Base-by-base conservation (phyloP, 2,113 vertebrate species). In the Stigmatopora nigra region DNA sequence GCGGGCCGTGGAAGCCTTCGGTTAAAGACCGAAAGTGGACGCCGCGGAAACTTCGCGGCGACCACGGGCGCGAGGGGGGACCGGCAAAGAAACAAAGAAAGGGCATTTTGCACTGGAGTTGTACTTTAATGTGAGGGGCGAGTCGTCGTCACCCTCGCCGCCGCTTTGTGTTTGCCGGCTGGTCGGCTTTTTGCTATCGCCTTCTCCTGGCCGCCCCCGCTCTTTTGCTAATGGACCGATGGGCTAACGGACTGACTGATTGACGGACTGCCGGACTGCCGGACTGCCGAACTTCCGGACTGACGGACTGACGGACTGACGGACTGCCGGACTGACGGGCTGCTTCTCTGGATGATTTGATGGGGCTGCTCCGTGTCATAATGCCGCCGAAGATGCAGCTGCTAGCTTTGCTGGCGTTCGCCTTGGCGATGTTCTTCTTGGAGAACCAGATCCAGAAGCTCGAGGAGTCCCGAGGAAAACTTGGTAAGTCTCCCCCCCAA, bases 331-430 rank as follows among this genome's bases (percentile, higher is more conserved):
- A 87, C 86, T 91, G 87, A 86, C 78, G 77, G 65, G 47, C 80
- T 56, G 60, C 53, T 70, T 70, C 68, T 82, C 75, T 75, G 86
- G 79, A 79, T 88, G 90, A 88, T 92, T 94, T 93, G 87, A 97
- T 98, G 95, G 94, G 94, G 92, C 91, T 95, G 82, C 90, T 95
- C 84, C 89, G 95, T 92, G 94, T 94, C 92, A 95, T 94, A 90
- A 93, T 98, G 95, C 93, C 93, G 92, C 94, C 94, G 80, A 97
- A 97, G 91, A 94, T 95, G 92, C 95, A 97, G 94, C 93, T 96
- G 67, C 85, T 97, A 91, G 94, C 93, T 86, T 92, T 95, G 88
- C 86, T 97, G 89, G 91, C 92, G 67, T 97, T 98, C 87, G 92
- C 91, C 59, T 91, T 96, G 81, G 91, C 91, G 78, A 94, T 96